Base-by-base conservation (phyloP, 2,113 vertebrate genomes). In the Chlorodrepanis virens region DNA sequence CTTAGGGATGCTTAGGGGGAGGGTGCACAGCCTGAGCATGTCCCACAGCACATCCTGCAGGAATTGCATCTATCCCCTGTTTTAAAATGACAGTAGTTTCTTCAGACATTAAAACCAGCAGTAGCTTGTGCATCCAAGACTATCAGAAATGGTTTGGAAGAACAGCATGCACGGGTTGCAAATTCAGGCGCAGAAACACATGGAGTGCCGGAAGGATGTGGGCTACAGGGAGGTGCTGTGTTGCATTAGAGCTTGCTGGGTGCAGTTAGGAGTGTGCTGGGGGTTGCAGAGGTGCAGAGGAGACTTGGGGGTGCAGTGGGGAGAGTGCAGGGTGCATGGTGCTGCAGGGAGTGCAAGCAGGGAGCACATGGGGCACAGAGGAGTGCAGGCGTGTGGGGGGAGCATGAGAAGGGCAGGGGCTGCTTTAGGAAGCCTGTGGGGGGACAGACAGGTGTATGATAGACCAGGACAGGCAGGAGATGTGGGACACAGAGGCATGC, bases 381-480 rank as follows among this genome's bases (percentile, higher is more conserved):
- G 22, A 44, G 37, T 27, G 25, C 56, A 69, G 27, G 31, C 1
- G 0, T 21, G 17, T 33, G 37, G 19, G 16, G 19, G 33, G 8
- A 65, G 42, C 42, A n/a, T 14, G 37, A 61, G 49, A 39, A 8
- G 15, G 24, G 35, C 21, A 31, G 49, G 11, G 19, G 6, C 19
- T 68, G 60, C 63, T 70, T 39, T 9, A 67, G 53, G 35, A 53
- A 78, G 44, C 25, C 16, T 4, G 9, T n/a, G 12, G 5, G 28
- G 29, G 31, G 18, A 57, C 22, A 83, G 40, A 47, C 1, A 37
- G 23, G 27, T 11, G 6, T 56, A 5, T 1, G 5, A 53, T 0
- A 63, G 37, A 69, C 25, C 11, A 53, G 39, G 72, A 22, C 23
- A 79, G 40, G 37, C 64, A 83, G 49, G 17, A 71, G 50, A 44